These are phyloP conservation scores for Rhadina sibilatrix DNA, from an alignment of 2,113 vertebrate genomes.

Conservation along the genomic window DNA sequence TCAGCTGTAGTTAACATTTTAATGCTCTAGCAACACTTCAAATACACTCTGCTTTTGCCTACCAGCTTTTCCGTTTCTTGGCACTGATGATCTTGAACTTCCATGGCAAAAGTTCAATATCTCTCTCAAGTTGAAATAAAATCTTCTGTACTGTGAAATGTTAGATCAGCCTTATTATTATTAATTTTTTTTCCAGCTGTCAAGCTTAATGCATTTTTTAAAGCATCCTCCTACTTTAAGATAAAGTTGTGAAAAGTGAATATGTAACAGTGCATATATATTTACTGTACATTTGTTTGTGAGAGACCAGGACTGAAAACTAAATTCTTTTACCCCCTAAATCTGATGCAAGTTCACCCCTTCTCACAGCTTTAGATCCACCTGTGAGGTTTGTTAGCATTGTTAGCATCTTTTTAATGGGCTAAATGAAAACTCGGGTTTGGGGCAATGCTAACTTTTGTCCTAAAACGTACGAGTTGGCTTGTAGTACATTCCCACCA, in stretches of 20 bases:
- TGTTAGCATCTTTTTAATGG: background rate
- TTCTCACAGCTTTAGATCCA: background rate
- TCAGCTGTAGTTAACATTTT: background rate
- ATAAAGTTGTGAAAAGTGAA: background rate
- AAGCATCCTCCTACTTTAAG: constrained; percentile 10
- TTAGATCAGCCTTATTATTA: background rate
- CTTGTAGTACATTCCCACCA: background rate
- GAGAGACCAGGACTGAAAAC: background rate
- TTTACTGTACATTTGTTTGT: background rate
- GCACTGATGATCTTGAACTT: background rate
- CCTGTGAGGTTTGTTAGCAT: background rate
- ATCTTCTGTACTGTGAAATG: background rate
- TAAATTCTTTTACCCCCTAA: background rate
- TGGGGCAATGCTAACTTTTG: background rate
- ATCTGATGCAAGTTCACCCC: background rate
- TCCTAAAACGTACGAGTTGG: background rate
- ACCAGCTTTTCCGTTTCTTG: background rate
- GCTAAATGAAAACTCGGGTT: background rate
- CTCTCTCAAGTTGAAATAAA: background rate
- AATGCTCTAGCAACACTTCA: background rate
- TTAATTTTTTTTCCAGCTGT: background rate
- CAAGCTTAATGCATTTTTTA: constrained; percentile 11
- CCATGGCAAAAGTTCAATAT: background rate
- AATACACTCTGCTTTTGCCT: background rate
- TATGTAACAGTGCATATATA: background rate